Conservation (phyloP, 2,888 invertebrate genomes). For the Lochmaea capreae region DNA sequence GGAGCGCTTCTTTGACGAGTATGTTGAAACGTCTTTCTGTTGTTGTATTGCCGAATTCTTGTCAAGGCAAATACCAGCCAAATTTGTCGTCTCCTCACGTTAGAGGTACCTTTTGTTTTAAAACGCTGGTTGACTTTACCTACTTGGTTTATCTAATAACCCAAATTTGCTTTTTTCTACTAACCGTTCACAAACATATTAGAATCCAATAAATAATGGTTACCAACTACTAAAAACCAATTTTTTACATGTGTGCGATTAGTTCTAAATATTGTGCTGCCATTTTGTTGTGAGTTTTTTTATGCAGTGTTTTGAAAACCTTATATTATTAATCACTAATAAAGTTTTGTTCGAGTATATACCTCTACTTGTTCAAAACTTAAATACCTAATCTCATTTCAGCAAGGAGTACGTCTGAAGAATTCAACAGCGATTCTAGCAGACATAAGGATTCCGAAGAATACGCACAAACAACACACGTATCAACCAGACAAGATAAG, state of each 20-base stretch:
- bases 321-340: background rate
- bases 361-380: background rate
- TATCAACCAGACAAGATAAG: conserved; percentile 61
- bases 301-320: background rate
- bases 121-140: conserved; percentile 23
- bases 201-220: background rate
- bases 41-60: conserved; percentile 76
- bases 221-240: background rate
- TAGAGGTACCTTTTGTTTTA: conserved; percentile 70
- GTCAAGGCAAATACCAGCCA: conserved; percentile 77
- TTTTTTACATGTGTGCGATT: no score
- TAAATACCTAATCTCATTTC: conserved; percentile 50
- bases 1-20: conserved; percentile 59
- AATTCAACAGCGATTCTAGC: conserved; percentile 91
- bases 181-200: background rate
- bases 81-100: conserved; percentile 73
- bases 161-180: background rate
- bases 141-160: background rate
- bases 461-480: conserved; percentile 65
- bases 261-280: no score
- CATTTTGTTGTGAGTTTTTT: background rate
- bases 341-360: background rate
- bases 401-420: conserved; percentile 97
- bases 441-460: conserved; percentile 74
- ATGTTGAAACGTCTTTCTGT: conserved; percentile 69